These are phyloP conservation scores for Gallirallus australis DNA, from an alignment of 2,797 vertebrate genomes.

Conservation along the genomic window DNA sequence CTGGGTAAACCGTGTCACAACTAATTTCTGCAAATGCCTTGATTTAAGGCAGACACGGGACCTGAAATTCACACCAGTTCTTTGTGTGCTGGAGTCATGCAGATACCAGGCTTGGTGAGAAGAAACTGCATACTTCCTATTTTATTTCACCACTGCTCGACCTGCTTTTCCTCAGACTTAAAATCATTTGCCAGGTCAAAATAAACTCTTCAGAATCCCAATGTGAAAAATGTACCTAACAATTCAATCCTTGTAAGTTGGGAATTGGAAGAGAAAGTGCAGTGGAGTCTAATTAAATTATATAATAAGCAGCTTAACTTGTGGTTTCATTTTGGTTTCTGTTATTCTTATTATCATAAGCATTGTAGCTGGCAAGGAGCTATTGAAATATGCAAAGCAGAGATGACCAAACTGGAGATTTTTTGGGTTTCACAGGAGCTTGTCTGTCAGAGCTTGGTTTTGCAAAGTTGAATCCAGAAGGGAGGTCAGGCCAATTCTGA, in stretches of 20 bases:
- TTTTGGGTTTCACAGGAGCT: slow-evolving; percentile 28
- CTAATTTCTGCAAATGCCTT: slow-evolving; percentile 85
- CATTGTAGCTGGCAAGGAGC: slow-evolving; percentile 68
- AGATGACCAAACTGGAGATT: slow-evolving; percentile 44
- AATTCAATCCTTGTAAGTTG: slow-evolving; percentile 77
- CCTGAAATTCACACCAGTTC: slow-evolving; percentile 92
- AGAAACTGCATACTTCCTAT: slow-evolving; percentile 88
- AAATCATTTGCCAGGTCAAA: slow-evolving; percentile 90
- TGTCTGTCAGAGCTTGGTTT: slow-evolving; percentile 46
- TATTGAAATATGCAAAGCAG: slow-evolving; percentile 65
- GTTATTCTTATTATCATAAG: slow-evolving; percentile 66
- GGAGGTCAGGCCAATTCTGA: slow-evolving; percentile 17
- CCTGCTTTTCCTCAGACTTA: slow-evolving; percentile 92
- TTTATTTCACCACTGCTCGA: slow-evolving; percentile 80
- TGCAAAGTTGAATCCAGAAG: background rate
- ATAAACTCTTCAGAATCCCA: slow-evolving; percentile 87
- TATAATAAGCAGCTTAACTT: slow-evolving; percentile 78
- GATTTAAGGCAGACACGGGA: slow-evolving; percentile 90
- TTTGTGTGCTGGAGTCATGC: slow-evolving; percentile 88
- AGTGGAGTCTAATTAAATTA: slow-evolving; percentile 81
- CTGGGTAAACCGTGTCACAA: slow-evolving; percentile 91
- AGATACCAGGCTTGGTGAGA: slow-evolving; percentile 78
- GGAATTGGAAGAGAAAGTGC: slow-evolving; percentile 81
- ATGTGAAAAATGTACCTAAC: slow-evolving; percentile 84
- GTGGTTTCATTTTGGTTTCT: slow-evolving; percentile 76